Evolutionary conservation across 1,140 invertebrate genomes (phyloP), one percentile per base, ranked within the genome.

Genomic region (Andrena cerasifolii): DNA sequence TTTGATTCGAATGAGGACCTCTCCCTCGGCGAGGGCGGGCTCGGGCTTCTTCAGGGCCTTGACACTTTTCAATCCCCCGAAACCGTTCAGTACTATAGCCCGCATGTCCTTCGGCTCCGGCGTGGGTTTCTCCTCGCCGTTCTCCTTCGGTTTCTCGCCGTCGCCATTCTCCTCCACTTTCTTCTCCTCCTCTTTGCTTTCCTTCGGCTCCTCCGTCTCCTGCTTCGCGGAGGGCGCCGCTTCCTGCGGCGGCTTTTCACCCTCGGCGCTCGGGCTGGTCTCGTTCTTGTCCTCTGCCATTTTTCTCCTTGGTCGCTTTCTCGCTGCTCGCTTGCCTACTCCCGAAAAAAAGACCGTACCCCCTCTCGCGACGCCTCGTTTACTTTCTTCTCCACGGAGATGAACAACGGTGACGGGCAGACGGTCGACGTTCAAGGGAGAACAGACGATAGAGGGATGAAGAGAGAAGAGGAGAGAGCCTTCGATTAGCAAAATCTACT

Each of bases 41-140:
- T 97, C 96, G 16, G 96, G 95, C 89, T 96, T 97, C 90, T 95
- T 96, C 83, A 95, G 93, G 63, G 96, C 95, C 93, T 97, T 97
- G 86, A 98, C 95, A 90, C 95, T 95, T 90, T 97, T 97, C 61
- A 97, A 93, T 33, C 96, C 96, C 31, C 97, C 97, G 91, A 97
- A 98, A 85, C 96, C 95, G 65, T 95, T 96, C 71, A 98, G 94
- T 78, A 97, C 95, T 78, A 98, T 95, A 79, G 95, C 95, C 91
- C 95, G 94, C 96, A 97, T 97, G 92, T 97, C 96, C 91, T 96
- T 96, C 73, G 95, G 94, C 81, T 94, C 93, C 70, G 91, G 89
- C 68, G 94, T 94, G 80, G 93, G 92, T 82, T 93, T 94, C 85
- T 95, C 94, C 75, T 94, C 94, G 73, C 94, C 93, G 85, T 93